Evolutionary conservation across 1,140 invertebrate genomes (phyloP), one percentile per base, ranked within the genome.

Genomic region (Lanistes nyassanus): DNA sequence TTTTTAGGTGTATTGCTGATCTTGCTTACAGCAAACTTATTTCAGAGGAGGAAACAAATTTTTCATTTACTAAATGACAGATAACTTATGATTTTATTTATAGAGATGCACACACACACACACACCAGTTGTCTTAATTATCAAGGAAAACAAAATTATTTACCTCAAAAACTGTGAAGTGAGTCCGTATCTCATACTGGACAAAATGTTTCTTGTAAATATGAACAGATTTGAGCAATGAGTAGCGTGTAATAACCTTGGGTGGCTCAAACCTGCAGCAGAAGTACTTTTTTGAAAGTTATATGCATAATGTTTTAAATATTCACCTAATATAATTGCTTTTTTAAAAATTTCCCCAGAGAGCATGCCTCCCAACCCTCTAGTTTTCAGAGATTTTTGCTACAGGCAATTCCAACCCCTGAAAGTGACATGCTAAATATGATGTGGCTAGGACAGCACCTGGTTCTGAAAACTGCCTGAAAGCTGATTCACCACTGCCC

Each of bases 131-230:
- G n/a, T n/a, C n/a, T n/a, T n/a, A n/a, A 26, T 36, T 60, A 1
- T 31, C 3, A 19, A 34, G 39, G 36, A n/a, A n/a, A 31, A 26
- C 6, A 34, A 0, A n/a, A 31, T 56, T 16, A 76, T 72, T 78
- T 70, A 97, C 93, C 85, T 95, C 92, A 81, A 98, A 91, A 84
- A 95, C 94, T 75, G 93, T 92, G 88, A 94, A 98, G 88, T 99
- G 96, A 19, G 98, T 99, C 84, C 98, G 92, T 6, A 94, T 92
- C 92, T 99, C 98, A 91, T 99, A 99, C 83, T 99, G 97, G 0
- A 98, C 96, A 85, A 93, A 92, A 88, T 98, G 96, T 81, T 98
- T 98, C 88, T 98, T 98, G 84, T 96, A 94, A 81, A 97, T 93
- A 87, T 96, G 95, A 64, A 95, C 94, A 62, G 95, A 96, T 88